These are phyloP conservation scores for Labeo catla DNA, from an alignment of 2,113 vertebrate genomes.

Conservation along the genomic window DNA sequence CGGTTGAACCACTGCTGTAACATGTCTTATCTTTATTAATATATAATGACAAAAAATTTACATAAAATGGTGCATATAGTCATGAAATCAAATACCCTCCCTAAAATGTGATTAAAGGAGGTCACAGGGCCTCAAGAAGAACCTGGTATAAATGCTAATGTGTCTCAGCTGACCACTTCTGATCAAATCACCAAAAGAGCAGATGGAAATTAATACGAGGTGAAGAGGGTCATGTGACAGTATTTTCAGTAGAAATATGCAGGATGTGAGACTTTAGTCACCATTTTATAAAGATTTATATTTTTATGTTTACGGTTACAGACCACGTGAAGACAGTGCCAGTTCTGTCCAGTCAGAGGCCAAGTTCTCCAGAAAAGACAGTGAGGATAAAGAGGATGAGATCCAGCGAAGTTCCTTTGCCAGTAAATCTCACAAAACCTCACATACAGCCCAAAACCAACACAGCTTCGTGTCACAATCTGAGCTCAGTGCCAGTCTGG, in stretches of 20 bases:
- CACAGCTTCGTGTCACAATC: not conserved
- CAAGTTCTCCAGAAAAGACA: conserved; percentile 45
- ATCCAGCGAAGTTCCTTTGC: conserved; percentile 10
- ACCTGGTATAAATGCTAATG: not conserved
- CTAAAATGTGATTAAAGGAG: not conserved
- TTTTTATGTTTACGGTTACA: not conserved
- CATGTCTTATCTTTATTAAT: too few species aligned
- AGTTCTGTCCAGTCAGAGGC: conserved; percentile 29
- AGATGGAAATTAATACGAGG: not conserved
- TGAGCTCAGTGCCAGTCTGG: conserved; percentile 24
- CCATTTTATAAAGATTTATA: not conserved
- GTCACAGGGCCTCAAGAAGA: not conserved
- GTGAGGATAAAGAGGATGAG: conserved; percentile 7
- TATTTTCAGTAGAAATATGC: not conserved
- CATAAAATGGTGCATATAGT: not conserved
- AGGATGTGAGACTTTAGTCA: not conserved
- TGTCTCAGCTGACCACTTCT: not conserved
- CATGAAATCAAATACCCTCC: not conserved
- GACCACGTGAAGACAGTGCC: conserved; percentile 40
- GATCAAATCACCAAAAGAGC: not conserved
- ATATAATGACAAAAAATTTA: not conserved
- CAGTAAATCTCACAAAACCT: not conserved
- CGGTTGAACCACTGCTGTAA: too few species aligned
- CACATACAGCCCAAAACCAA: conserved; percentile 25
- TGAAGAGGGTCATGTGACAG: not conserved